Conservation (phyloP, 92 coral and sea anemone species). For the Metridium senile region DNA sequence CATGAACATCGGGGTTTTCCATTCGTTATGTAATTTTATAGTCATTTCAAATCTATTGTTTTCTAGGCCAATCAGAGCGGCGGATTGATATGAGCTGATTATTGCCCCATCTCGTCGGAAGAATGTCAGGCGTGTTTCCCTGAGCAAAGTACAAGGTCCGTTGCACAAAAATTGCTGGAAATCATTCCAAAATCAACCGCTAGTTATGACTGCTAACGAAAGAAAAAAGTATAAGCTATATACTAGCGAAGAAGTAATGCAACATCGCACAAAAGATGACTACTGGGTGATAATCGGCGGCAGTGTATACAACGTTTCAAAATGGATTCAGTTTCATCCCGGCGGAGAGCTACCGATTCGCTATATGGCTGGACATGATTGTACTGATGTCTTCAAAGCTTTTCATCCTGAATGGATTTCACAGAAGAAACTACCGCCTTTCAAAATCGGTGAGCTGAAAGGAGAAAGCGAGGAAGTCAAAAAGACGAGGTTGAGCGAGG, state of each 20-base stretch:
- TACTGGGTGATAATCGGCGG: constrained; percentile 89
- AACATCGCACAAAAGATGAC: constrained; percentile 78
- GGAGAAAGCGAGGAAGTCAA: constrained; percentile 28
- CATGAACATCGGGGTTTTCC: constrained; percentile 7
- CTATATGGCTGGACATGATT: constrained; percentile 96
- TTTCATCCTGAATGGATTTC: constrained; percentile 87
- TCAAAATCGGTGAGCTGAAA: constrained; percentile 78
- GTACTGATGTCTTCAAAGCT: constrained; percentile 95
- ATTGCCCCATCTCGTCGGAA: neutral
- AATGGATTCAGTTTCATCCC: constrained; percentile 91
- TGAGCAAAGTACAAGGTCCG: neutral
- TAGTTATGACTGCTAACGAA: constrained; percentile 16
- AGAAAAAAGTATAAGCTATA: constrained; percentile 41
- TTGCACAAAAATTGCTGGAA: neutral
- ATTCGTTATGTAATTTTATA: neutral
- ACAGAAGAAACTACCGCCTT: constrained; percentile 79
- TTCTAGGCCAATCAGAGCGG: constrained; percentile 13
- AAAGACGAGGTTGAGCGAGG: constrained; percentile 68
- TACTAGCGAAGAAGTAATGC: constrained; percentile 78
- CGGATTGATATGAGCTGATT: neutral
- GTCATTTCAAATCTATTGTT: neutral
- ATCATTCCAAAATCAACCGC: neutral
- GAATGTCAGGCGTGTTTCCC: constrained; percentile 1
- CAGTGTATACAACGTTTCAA: constrained; percentile 86
- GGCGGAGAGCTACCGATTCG: constrained; percentile 94